Evolutionary conservation across 2,888 invertebrate species (phyloP), one percentile per base, ranked within the genome.

Genomic region (Gymnocheta viridis): DNA sequence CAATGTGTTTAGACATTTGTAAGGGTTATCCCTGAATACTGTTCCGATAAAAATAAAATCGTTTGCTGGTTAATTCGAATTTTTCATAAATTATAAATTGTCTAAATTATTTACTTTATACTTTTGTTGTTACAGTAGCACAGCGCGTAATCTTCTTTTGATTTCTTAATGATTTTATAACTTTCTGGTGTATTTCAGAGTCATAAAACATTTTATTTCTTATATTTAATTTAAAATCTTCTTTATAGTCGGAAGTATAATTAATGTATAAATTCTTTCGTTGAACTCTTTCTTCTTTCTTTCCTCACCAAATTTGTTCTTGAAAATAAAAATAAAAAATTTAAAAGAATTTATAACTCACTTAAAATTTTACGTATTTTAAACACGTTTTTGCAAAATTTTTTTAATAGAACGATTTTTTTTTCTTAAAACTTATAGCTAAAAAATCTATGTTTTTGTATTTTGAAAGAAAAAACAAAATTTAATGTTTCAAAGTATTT

Each of bases 311-410:
- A 4, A 19, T 6, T 12, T 19, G n/a, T 29, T n/a, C 22, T 32
- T 7, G 47, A 19, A 54, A 24, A 54, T n/a, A 3, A 14, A 29
- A 17, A 5, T 58, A 17, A n/a, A n/a, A n/a, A n/a, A n/a, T n/a
- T 32, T 32, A 17, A 27, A 56, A 14, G 2, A 29, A 29, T 32
- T 29, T 12, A 66, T 60, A 62, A 44, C 5, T 64, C 10, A 38
- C 29, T 54, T 54, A 66, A 12, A 44, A 32, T 49, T 32, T 27
- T n/a, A 14, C 41, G 29, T 22, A 66, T 49, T 66, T 66, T 4
- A 56, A 70, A 56, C 56, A 70, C 54, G 69, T 66, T 49, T 49
- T 66, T 14, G 14, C 47, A 66, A 66, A n/a, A 66, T 49, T 49
- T 35, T 29, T 22, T 49, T 22, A 38, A 38, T 7, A 17, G 12